Conservation (phyloP, 2,888 invertebrate genomes). For the Nematopogon swammerdamellus region DNA sequence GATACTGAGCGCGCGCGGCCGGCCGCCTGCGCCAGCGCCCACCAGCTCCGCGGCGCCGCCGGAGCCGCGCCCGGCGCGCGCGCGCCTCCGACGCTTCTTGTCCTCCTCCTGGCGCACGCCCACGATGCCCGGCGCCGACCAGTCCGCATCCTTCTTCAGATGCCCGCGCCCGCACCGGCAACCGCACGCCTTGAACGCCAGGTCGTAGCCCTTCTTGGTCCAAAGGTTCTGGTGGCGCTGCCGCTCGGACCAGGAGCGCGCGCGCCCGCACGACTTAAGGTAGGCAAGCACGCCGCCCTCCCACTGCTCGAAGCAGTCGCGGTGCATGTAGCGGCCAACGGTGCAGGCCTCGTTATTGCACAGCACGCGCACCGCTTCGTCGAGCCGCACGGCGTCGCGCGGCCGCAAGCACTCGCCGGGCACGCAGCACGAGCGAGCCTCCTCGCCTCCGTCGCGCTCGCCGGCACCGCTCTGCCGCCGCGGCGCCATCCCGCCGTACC, state of each 20-base stretch:
- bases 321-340: constrained; percentile 91
- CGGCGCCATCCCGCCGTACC: constrained; percentile 39
- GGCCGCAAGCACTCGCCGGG: constrained; percentile 80
- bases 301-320: constrained; percentile 93
- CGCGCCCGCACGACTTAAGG: constrained; percentile 86
- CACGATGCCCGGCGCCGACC: constrained; percentile 68
- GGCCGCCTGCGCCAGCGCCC: constrained; percentile 34
- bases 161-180: constrained; percentile 93
- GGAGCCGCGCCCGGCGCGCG: constrained; percentile 26
- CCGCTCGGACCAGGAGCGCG: constrained; percentile 92
- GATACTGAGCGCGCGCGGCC: constrained; percentile 71
- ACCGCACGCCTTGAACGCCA: constrained; percentile 92
- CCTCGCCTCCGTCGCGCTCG: constrained; percentile 44
- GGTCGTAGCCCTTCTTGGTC: constrained; percentile 97
- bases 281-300: constrained; percentile 86
- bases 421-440: constrained; percentile 71
- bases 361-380: constrained; percentile 82
- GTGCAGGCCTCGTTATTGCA: constrained; percentile 94
- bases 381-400: constrained; percentile 60
- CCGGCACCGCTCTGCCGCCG: constrained; percentile 50
- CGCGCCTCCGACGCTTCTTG: constrained; percentile 41
- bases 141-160: constrained; percentile 91
- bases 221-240: constrained; percentile 93
- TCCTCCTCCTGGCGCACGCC: constrained; percentile 42
- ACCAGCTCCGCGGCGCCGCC: not conserved